phyloP scores from a whole-genome alignment of 2,888 invertebrate genomes.

The Mythimna ferrago region DNA sequence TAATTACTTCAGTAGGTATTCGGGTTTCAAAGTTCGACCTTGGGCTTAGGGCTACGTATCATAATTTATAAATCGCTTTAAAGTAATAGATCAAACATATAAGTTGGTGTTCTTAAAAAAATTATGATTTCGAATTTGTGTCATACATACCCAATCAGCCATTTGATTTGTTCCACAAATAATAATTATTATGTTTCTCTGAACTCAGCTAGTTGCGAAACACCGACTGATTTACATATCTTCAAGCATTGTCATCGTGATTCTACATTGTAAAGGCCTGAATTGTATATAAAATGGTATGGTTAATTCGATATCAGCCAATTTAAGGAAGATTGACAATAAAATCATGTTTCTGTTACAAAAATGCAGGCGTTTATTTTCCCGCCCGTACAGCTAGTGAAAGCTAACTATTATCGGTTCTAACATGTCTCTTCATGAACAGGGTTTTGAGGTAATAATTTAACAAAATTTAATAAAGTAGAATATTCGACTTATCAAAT shows the following conservation, averaged over 20 bases:
- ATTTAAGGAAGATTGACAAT: conserved; percentile 42
- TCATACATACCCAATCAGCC: background rate
- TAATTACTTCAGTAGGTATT: background rate
- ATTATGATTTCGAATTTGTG: background rate
- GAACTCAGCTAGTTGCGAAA: background rate
- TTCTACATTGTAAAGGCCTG: background rate
- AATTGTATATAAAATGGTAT: conserved; percentile 3
- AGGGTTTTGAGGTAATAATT: too few species aligned
- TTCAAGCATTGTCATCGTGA: background rate
- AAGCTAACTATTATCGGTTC: too few species aligned
- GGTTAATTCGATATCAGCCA: conserved; percentile 3
- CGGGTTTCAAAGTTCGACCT: background rate
- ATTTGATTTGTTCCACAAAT: background rate
- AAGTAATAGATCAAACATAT: too few species aligned
- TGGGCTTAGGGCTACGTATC: background rate
- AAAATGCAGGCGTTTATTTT: conserved; percentile 29
- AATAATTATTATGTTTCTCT: background rate
- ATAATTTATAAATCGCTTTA: conserved; percentile 2
- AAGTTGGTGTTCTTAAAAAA: background rate
- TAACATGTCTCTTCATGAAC: too few species aligned
- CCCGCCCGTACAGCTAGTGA: background rate
- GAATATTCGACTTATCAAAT: too few species aligned
- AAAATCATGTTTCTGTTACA: conserved; percentile 62
- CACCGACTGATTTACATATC: background rate
- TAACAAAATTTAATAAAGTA: too few species aligned